Percentiles rank a stretch among this genome's conserved stretches.
phyloP scores from a whole-genome alignment of 2,888 invertebrate species.

The Teleogryllus oceanicus region DNA sequence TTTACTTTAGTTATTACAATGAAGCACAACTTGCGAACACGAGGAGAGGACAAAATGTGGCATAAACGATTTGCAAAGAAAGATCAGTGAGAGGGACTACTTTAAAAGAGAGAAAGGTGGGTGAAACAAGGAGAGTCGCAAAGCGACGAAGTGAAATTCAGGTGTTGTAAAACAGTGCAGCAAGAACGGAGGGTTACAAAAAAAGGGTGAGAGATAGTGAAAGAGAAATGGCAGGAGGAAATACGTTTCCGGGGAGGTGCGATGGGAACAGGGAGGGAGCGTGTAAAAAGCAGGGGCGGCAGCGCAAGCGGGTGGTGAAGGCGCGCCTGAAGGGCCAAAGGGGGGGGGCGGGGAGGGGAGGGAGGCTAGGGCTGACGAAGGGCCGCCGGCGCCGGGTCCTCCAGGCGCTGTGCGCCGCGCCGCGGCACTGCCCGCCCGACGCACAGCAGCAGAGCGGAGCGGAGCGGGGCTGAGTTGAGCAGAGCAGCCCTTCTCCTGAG shows the following conservation, averaged over 20 bases:
- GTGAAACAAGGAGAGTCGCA: conserved; percentile 21
- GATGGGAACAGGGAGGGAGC: too few species aligned
- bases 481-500: too few species aligned
- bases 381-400: conserved; percentile 12
- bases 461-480: too few species aligned
- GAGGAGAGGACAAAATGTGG: neutral
- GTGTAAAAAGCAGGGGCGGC: neutral
- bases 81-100: too few species aligned
- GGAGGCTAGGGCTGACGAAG: neutral
- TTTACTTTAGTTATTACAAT: too few species aligned
- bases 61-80: too few species aligned
- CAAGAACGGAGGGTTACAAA: conserved; percentile 21
- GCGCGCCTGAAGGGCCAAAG: conserved; percentile 11
- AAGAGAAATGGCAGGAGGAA: neutral
- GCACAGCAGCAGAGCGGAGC: too few species aligned
- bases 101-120: neutral
- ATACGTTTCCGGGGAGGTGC: too few species aligned
- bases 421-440: too few species aligned
- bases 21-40: too few species aligned
- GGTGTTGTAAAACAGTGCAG: neutral
- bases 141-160: too few species aligned
- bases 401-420: neutral
- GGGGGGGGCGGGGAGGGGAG: neutral
- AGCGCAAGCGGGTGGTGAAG: neutral
- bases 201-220: conserved; percentile 21